These are phyloP conservation scores for Lampropteryx suffumata DNA, from an alignment of 2,888 invertebrate genomes.

Conservation along the genomic window DNA sequence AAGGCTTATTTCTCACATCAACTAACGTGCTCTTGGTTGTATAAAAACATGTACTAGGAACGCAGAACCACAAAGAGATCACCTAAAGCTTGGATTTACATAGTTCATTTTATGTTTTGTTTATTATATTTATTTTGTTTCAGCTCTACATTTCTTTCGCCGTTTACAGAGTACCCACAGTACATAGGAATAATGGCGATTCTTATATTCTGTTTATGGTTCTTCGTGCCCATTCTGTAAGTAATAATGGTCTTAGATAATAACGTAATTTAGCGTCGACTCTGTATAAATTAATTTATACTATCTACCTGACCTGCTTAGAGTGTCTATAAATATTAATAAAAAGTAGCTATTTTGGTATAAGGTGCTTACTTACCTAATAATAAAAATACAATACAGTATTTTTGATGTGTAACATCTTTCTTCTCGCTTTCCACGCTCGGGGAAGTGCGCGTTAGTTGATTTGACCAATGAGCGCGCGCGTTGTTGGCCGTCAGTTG, in stretches of 20 bases:
- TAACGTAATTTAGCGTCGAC: constrained; percentile 13
- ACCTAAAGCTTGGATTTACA: neutral
- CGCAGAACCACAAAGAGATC: too few relatives aligned
- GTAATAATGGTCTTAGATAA: constrained; percentile 46
- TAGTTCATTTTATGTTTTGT: too few relatives aligned
- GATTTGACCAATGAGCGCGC: too few relatives aligned
- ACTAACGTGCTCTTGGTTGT: too few relatives aligned
- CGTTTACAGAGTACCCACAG: constrained; percentile 83
- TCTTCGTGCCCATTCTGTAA: constrained; percentile 85
- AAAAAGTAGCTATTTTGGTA: neutral
- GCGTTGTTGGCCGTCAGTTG: too few relatives aligned
- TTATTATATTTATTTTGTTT: constrained; percentile 9
- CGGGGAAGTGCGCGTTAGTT: too few relatives aligned
- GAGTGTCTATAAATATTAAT: constrained; percentile 13
- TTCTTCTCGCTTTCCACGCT: too few relatives aligned
- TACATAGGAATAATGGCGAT: constrained; percentile 86
- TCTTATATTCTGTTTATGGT: constrained; percentile 85
- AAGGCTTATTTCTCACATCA: too few relatives aligned
- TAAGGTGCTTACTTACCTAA: neutral
- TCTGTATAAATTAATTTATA: constrained; percentile 15
- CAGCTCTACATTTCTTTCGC: constrained; percentile 83
- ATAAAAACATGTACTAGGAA: too few relatives aligned
- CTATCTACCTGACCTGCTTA: constrained; percentile 17
- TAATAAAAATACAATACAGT: too few relatives aligned
- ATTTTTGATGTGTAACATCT: too few relatives aligned